Conservation (phyloP, 2,888 invertebrate species). For the Protula sp. region DNA sequence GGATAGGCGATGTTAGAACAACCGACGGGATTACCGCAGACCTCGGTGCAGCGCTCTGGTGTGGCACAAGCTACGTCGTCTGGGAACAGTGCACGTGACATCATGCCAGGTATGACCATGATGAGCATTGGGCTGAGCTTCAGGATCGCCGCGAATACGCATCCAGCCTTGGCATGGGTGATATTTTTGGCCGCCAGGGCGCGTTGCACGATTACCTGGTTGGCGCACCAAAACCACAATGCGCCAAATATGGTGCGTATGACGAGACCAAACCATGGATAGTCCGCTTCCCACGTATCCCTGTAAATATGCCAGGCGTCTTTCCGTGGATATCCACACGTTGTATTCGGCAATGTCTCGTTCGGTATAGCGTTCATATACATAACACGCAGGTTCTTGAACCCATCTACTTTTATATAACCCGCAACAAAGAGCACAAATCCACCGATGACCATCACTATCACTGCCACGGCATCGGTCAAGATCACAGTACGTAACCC, state of each 20-base stretch:
- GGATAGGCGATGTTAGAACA: no score
- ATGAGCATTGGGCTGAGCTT: no score
- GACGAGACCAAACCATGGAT: conserved; percentile 17
- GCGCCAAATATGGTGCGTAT: conserved; percentile 13
- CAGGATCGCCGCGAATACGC: no score
- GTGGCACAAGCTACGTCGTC: no score
- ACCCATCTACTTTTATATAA: conserved; percentile 17
- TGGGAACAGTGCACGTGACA: no score
- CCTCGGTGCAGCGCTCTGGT: no score
- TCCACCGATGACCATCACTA: conserved; percentile 18
- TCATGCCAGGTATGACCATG: no score
- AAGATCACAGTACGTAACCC: conserved; percentile 29
- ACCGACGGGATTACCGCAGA: no score
- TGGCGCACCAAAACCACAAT: conserved; percentile 25
- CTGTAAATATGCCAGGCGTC: conserved; percentile 21
- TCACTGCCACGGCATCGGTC: conserved; percentile 18
- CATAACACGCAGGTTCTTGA: conserved; percentile 10
- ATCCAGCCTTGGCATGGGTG: no score
- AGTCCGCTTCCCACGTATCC: conserved; percentile 9
- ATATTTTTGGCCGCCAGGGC: no score
- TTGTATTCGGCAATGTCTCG: conserved; percentile 6
- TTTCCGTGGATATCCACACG: conserved; percentile 15
- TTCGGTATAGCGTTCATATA: conserved; percentile 21
- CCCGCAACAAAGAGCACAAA: conserved; percentile 15
- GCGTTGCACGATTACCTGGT: no score